phyloP scores from a whole-genome alignment of 1,140 invertebrate genomes.

The Rhynchophorus ferrugineus region DNA sequence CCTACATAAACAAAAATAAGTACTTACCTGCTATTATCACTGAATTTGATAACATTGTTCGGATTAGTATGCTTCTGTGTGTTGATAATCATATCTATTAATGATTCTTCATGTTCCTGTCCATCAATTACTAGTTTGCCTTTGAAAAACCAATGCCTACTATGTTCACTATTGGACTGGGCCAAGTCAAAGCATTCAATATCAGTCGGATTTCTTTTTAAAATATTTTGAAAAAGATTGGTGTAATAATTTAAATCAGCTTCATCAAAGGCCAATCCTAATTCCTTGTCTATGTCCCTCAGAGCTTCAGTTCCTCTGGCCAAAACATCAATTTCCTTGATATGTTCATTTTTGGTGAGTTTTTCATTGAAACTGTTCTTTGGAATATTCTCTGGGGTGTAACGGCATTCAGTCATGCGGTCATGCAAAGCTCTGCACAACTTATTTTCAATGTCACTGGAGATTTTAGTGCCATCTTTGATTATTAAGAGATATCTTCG shows the following conservation, averaged over 20 bases:
- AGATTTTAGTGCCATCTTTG: slow-evolving; percentile 32
- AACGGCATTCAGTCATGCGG: slow-evolving; percentile 70
- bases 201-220: slow-evolving; percentile 91
- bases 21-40: slow-evolving; percentile 85
- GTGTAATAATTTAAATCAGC: slow-evolving; percentile 85
- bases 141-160: slow-evolving; percentile 88
- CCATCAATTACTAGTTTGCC: slow-evolving; percentile 85
- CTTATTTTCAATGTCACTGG: slow-evolving; percentile 42
- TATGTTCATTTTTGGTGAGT: slow-evolving; percentile 44
- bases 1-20: slow-evolving; percentile 1
- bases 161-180: slow-evolving; percentile 96
- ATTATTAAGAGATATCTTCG: slow-evolving; percentile 67
- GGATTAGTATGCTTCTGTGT: slow-evolving; percentile 80
- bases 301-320: slow-evolving; percentile 69
- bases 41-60: slow-evolving; percentile 97
- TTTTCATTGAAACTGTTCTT: slow-evolving; percentile 63
- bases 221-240: slow-evolving; percentile 67
- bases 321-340: slow-evolving; percentile 64
- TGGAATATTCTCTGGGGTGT: slow-evolving; percentile 62
- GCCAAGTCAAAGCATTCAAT: slow-evolving; percentile 97
- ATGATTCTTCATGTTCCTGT: slow-evolving; percentile 62
- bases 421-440: slow-evolving; percentile 66
- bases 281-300: slow-evolving; percentile 71
- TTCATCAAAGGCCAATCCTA: slow-evolving; percentile 84
- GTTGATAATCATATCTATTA: slow-evolving; percentile 88